Evolutionary conservation across 2,797 vertebrate species (phyloP), one percentile per base, ranked within the genome.

Genomic region (Danio aesculapii): DNA sequence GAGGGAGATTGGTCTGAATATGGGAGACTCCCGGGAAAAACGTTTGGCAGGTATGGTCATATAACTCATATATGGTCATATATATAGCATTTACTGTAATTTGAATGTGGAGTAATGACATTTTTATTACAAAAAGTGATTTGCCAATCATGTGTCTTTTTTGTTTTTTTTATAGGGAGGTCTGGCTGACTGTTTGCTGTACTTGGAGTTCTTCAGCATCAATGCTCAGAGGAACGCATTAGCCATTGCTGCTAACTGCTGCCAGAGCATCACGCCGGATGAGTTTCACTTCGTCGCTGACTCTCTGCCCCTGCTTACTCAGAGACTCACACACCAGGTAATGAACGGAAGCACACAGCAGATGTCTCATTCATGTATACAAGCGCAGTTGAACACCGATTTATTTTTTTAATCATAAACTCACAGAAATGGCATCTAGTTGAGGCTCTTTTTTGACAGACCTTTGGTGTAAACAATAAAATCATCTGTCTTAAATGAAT

Each of bases 201-300:
- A 99, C 91, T 93, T 99, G 85, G 98, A 99, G 88, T 99, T 99
- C 94, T 99, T 99, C 91, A 99, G 98, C 93, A 99, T 99, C 92
- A 99, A 99, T 83, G 98, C 98, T 88, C 98, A 99, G 94, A 96
- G 98, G 92, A 99, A 99, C 66, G 98, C 98, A 6, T 90, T 99
- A 90, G 98, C 98, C 87, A 99, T 99, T 46, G 98, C 98, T 85
- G 98, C 98, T 84, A 99, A 99, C 92, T 99, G 98, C 94, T 99
- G 98, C 90, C 98, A 99, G 94, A 99, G 98, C 88, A 99, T 99
- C 88, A 99, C 97, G 41, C 96, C 98, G 75, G 98, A 99, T 79
- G 98, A 99, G 91, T 99, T 99, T 91, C 97, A 99, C 95, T 99
- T 99, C 91, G 98, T 99, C 85, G 97, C 97, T 70, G 98, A 99